Base-by-base conservation (phyloP, 2,888 invertebrate genomes). In the Fissipunctia ypsillon region DNA sequence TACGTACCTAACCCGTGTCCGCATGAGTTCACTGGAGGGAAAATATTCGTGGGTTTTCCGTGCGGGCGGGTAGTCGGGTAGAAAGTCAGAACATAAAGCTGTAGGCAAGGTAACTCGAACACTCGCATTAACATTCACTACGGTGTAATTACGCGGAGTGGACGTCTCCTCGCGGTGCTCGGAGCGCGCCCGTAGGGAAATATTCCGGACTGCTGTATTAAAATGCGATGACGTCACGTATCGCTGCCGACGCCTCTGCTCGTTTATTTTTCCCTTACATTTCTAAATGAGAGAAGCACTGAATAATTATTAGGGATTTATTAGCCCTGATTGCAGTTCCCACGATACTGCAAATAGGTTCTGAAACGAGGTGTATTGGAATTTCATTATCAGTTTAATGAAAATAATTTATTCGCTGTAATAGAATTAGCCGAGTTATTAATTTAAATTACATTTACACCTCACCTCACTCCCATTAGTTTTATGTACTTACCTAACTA, bases 71-170 rank as follows among this genome's bases (percentile, higher is more conserved):
- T 59, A 83, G 45, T 56, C 61, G 71, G 69, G 54, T 35, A 79
- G 57, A 67, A 77, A 79, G 72, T 63, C 66, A 67, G 63, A 50
- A 60, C 70, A 83, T 80, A 78, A 79, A 73, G 70, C 76, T 57
- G 54, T 60, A 66, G 71, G 73, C 60, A 56, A 69, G 69, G 61
- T 69, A 76, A 54, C 57, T 77, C 69, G 80, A 80, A 76, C 70
- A 60, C 71, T 80, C 72, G 45, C 72, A 87, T 87, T 86, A 80
- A 78, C 80, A 83, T 86, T 87, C 84, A 81, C 71, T 54, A 54
- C 79, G 60, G 69, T 79, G 88, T 92, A 91, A 92, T 92, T 90
- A 91, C 87, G 81, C 77, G 84, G 81, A 91, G 89, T 90, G 90
- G 88, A 87, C 88, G 81, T 76, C 65, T 76, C 60, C 69, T 72